Evolutionary conservation across 2,888 invertebrate species (phyloP), one percentile per base, ranked within the genome.

Genomic region (Mythimna albipuncta): DNA sequence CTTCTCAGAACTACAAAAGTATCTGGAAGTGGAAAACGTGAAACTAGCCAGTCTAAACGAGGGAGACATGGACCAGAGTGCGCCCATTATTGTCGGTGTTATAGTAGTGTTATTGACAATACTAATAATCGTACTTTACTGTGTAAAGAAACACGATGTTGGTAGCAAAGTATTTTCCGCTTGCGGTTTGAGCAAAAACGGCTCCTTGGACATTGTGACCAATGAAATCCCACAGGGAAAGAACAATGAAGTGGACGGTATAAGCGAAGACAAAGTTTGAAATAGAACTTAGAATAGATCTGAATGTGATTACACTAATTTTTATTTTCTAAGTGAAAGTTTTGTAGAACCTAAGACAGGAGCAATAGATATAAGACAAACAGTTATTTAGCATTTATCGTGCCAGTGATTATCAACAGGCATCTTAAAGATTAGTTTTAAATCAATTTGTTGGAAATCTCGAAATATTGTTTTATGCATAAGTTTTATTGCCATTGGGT

Each of bases 161-260:
- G 90, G 91, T 0, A 88, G 90, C 58, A 93, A 89, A 87, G 79
- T 95, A 50, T 89, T 94, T 57, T 91, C 94, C 11, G 72, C 91
- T 52, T 96, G 94, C 77, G 95, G 96, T 75, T 85, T 96, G 38
- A 94, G 92, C 81, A 94, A 95, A 85, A 96, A 96, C 78, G 96
- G 96, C 1, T 96, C 96, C 13, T 89, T 96, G 79, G 96, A 96
- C 79, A 96, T 96, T 75, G 95, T 90, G 2, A 93, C 95, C 0
- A 93, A 92, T 71, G 95, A 95, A 81, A 83, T 90, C 67, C 89
- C 94, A 3, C 91, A 91, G 82, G 87, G 87, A 21, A 95, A 95
- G 81, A 85, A 86, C 13, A 91, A 88, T 64, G 95, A 94, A 65
- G 85, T 90, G 2, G 94, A 92, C 74, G 93, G 91, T 4, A 91